phyloP scores from a whole-genome alignment of 2,888 invertebrate genomes.

The Pristionchus mayeri region DNA sequence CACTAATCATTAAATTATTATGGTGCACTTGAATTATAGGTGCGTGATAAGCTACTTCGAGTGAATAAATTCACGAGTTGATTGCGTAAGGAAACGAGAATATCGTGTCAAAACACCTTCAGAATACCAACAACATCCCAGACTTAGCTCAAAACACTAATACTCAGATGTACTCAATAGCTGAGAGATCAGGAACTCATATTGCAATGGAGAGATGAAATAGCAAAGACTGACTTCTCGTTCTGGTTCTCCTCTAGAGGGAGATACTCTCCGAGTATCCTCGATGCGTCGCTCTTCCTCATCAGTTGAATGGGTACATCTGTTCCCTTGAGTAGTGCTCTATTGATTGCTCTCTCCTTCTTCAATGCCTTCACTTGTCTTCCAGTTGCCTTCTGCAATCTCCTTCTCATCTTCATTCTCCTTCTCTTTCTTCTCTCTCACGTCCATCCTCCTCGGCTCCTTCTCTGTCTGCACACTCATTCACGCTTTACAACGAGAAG shows the following conservation, averaged over 20 bases:
- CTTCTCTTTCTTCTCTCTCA: too few species aligned
- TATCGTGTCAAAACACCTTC: too few species aligned
- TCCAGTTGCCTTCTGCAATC: background rate
- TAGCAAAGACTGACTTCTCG: background rate
- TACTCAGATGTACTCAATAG: background rate
- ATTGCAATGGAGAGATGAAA: background rate
- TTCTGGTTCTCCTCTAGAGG: slow-evolving; percentile 23
- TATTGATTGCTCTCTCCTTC: background rate
- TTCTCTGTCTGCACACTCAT: too few species aligned
- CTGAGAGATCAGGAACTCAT: background rate
- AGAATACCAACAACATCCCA: background rate
- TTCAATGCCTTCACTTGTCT: background rate
- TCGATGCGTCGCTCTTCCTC: background rate
- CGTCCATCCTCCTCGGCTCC: too few species aligned
- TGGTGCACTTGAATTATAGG: background rate
- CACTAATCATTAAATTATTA: background rate
- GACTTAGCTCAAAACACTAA: background rate
- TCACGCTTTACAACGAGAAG: too few species aligned
- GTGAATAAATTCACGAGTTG: too few species aligned
- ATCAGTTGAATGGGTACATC: background rate
- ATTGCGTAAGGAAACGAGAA: background rate
- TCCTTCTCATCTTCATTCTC: too few species aligned
- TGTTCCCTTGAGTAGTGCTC: background rate
- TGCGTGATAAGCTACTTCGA: background rate
- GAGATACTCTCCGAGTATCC: slow-evolving; percentile 18